Percentiles rank a stretch among this genome's conserved stretches.
Conservation (phyloP, 2,797 vertebrate genomes). For the Eupleurogrammus muticus region DNA sequence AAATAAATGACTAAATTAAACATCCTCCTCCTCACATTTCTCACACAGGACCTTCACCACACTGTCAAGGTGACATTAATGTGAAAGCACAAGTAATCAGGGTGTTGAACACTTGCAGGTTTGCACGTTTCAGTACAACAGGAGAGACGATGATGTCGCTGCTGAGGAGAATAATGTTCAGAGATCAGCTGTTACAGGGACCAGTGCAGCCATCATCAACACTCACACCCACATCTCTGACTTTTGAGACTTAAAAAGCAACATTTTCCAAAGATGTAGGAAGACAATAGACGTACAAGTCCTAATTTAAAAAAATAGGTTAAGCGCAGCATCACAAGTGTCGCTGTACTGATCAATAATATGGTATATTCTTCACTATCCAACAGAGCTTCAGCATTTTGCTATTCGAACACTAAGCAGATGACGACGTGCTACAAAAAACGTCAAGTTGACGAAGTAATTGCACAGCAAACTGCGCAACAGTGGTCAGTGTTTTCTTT, state of each 20-base stretch:
- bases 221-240: constrained; percentile 52
- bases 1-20: too few species aligned
- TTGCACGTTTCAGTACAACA: constrained; percentile 74
- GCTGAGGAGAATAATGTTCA: constrained; percentile 46
- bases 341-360: constrained; percentile 61
- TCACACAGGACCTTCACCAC: constrained; percentile 37
- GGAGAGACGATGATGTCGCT: constrained; percentile 53
- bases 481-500: constrained; percentile 70
- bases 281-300: constrained; percentile 53
- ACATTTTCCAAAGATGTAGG: constrained; percentile 77
- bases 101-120: constrained; percentile 65
- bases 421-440: constrained; percentile 58
- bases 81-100: constrained; percentile 80
- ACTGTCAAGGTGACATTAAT: constrained; percentile 52
- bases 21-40: constrained; percentile 35
- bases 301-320: constrained; percentile 32
- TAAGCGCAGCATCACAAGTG: constrained; percentile 60
- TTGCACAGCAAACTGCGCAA: constrained; percentile 75
- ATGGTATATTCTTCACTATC: constrained; percentile 68
- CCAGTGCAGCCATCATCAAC: constrained; percentile 65
- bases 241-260: constrained; percentile 69
- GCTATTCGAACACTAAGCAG: constrained; percentile 59
- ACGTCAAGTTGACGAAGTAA: constrained; percentile 73
- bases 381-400: constrained; percentile 51
- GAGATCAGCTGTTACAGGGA: constrained; percentile 63